Evolutionary conservation across 64 coral and sea anemone species (phyloP).

Genomic region (Montipora sp.): DNA sequence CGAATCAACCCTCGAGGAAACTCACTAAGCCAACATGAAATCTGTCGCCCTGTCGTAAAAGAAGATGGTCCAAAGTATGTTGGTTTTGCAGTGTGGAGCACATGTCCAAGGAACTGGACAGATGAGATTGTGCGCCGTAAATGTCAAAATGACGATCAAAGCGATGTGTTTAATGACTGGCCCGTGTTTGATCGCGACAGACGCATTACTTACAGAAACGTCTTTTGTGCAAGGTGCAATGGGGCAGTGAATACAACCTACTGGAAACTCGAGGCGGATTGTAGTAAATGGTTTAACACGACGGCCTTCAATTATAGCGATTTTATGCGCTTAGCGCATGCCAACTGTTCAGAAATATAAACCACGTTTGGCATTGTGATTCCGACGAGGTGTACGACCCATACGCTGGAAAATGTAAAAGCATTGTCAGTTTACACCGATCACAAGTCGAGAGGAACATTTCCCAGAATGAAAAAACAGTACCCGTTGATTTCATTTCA

Average conservation of each 20-base stretch:
- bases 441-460: too few species aligned
- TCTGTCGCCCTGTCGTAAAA: background rate
- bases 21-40: background rate
- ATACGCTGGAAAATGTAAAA: too few species aligned
- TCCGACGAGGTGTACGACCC: background rate
- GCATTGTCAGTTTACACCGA: too few species aligned
- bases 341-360: background rate
- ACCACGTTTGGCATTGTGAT: background rate
- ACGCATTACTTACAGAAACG: constrained; percentile 32
- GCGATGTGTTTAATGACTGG: background rate
- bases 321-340: background rate
- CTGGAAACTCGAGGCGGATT: background rate
- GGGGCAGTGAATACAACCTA: too few species aligned
- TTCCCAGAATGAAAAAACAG: background rate
- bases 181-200: constrained; percentile 10
- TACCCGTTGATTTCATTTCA: too few species aligned
- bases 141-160: constrained; percentile 17
- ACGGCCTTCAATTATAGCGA: background rate
- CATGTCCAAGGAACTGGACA: background rate
- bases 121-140: background rate
- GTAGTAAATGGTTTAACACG: background rate
- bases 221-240: constrained; percentile 3
- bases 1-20: background rate
- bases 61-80: background rate
- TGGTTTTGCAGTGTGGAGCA: constrained; percentile 13